Percentiles rank a stretch among this genome's conserved stretches.
Evolutionary conservation across 2,113 vertebrate genomes (phyloP).

Genomic region (Anhinga anhinga): DNA sequence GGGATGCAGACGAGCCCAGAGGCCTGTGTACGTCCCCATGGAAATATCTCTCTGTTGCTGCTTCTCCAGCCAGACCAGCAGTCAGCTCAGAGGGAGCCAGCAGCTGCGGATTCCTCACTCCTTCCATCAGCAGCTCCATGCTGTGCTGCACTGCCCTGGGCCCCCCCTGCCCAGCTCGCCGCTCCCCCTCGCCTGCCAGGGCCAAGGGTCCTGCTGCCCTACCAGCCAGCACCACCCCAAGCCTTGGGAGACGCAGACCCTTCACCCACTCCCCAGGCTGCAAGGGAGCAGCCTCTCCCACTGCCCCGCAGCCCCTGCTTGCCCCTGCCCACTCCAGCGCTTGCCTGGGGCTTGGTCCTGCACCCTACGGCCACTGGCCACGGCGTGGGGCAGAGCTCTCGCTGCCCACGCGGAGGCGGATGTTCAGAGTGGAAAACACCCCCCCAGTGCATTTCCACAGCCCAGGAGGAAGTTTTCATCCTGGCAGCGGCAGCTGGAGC

Average conservation of each 20-base stretch:
- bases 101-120: constrained; percentile 64
- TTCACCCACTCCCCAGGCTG: fast-evolving
- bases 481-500: background rate
- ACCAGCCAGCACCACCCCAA: fast-evolving
- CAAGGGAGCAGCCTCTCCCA: background rate
- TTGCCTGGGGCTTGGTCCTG: background rate
- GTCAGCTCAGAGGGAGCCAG: background rate
- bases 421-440: background rate
- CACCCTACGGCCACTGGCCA: fast-evolving
- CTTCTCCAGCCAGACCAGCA: background rate
- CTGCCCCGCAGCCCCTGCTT: fast-evolving
- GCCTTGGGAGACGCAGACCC: fast-evolving
- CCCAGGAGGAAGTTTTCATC: constrained; percentile 63
- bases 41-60: constrained; percentile 49
- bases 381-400: fast-evolving
- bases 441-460: background rate
- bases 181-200: background rate
- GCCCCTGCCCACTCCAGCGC: background rate
- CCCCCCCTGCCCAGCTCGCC: background rate
- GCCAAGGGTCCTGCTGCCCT: background rate
- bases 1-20: background rate
- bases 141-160: background rate
- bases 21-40: constrained; percentile 26
- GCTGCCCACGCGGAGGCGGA: constrained; percentile 1
- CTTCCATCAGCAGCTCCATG: constrained; percentile 38